Conservation (phyloP, 2,797 vertebrate species). For the Selene dorsalis region DNA sequence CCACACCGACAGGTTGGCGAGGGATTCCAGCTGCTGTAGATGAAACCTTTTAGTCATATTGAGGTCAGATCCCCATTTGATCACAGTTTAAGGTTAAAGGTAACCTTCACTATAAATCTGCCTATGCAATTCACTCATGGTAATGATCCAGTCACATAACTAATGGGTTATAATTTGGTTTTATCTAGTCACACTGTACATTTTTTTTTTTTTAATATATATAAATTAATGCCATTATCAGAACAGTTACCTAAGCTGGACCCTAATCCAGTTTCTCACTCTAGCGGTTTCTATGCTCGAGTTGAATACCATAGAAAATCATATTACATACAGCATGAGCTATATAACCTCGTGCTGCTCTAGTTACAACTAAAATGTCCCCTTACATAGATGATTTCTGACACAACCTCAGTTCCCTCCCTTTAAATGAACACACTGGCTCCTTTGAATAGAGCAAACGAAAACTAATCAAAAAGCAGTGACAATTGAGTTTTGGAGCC, state of each 20-base stretch:
- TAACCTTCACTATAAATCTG: conserved; percentile 14
- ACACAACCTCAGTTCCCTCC: not conserved
- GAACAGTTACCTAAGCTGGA: conserved; percentile 49
- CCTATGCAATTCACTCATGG: conserved; percentile 25
- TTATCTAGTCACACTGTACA: conserved; percentile 20
- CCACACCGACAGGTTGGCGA: not conserved
- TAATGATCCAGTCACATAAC: not conserved
- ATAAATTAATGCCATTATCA: conserved; percentile 29
- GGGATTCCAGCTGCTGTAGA: conserved; percentile 17
- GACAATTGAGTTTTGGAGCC: not conserved
- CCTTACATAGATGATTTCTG: not conserved
- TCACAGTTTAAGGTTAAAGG: conserved; percentile 34
- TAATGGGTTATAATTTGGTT: conserved; percentile 30
- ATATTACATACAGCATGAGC: conserved; percentile 21
- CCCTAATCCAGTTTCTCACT: conserved; percentile 35
- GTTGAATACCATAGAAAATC: conserved; percentile 30
- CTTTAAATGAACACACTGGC: not conserved
- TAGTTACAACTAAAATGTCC: not conserved
- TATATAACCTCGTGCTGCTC: conserved; percentile 17
- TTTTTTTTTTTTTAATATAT: conserved; percentile 37
- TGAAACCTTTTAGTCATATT: conserved; percentile 40
- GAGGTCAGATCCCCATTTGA: conserved; percentile 22
- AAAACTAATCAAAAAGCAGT: not conserved
- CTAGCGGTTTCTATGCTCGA: conserved; percentile 4
- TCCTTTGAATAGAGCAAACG: not conserved